These are phyloP conservation scores for Dipodomys ordii DNA, from an alignment of 2,113 vertebrate genomes.

Conservation along the genomic window DNA sequence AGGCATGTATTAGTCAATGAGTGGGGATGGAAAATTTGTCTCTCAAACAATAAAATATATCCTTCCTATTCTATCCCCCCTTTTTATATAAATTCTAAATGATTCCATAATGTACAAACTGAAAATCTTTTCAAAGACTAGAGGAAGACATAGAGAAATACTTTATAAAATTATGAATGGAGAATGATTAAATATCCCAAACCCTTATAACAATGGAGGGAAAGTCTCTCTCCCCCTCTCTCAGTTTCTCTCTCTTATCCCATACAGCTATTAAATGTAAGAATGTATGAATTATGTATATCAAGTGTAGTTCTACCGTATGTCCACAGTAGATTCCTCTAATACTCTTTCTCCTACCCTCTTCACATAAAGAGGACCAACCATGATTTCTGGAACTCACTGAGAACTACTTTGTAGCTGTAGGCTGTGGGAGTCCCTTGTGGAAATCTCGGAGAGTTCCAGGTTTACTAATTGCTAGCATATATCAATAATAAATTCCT, in stretches of 20 bases:
- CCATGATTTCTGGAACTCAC: not conserved
- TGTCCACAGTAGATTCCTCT: not conserved
- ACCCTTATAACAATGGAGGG: not conserved
- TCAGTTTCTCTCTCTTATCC: too few relatives aligned
- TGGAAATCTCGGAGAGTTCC: not conserved
- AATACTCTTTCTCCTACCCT: not conserved
- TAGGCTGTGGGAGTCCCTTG: too few relatives aligned
- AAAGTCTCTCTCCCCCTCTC: not conserved
- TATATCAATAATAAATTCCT: not conserved
- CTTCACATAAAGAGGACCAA: not conserved
- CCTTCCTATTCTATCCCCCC: not conserved
- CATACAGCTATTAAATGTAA: not conserved
- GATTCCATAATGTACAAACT: not conserved
- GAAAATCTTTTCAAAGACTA: slow-evolving; percentile 30
- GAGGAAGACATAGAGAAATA: not conserved
- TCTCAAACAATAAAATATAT: not conserved
- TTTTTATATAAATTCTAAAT: slow-evolving; percentile 1
- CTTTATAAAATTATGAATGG: not conserved
- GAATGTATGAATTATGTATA: not conserved
- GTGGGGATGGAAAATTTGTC: not conserved
- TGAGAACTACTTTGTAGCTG: not conserved
- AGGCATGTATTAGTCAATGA: not conserved
- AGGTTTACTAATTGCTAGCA: not conserved
- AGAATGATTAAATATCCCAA: not conserved
- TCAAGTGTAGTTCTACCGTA: not conserved